These are phyloP conservation scores for Drosophila prosaltans DNA, from an alignment of 1,140 invertebrate genomes.

Conservation along the genomic window DNA sequence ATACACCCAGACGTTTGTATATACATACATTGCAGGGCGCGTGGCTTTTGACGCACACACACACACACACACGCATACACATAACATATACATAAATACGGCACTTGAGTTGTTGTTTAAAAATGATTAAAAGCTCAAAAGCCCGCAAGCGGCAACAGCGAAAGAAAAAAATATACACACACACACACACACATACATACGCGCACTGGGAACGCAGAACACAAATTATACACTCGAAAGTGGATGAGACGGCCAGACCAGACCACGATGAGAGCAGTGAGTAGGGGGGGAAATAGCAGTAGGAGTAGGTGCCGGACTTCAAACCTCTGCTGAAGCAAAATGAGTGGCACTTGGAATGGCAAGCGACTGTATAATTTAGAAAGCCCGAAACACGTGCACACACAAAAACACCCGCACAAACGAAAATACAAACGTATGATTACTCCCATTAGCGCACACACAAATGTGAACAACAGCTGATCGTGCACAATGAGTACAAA, in stretches of 20 bases:
- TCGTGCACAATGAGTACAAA: not conserved
- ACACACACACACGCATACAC: slow-evolving; percentile 25
- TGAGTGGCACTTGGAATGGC: slow-evolving; percentile 44
- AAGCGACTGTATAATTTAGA: slow-evolving; percentile 46
- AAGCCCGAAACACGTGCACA: slow-evolving; percentile 12
- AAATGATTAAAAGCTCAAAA: slow-evolving; percentile 62
- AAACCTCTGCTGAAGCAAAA: slow-evolving; percentile 23
- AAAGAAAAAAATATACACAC: slow-evolving; percentile 5
- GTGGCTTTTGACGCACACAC: slow-evolving; percentile 32
- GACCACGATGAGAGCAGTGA: not conserved
- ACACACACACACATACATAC: slow-evolving; percentile 2
- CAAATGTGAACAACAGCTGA: not conserved
- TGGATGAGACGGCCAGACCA: slow-evolving; percentile 8
- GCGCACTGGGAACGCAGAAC: not conserved
- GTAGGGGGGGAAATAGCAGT: not conserved
- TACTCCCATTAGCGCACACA: not conserved
- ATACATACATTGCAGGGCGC: slow-evolving; percentile 21
- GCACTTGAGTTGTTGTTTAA: slow-evolving; percentile 62
- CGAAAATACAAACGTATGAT: not conserved
- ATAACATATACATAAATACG: slow-evolving; percentile 34
- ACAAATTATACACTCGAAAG: slow-evolving; percentile 9
- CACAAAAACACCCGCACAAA: not conserved
- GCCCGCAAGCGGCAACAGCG: slow-evolving; percentile 17
- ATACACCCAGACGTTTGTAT: slow-evolving; percentile 8
- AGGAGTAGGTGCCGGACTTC: not conserved